Evolutionary conservation across 2,888 invertebrate genomes (phyloP).

Genomic region (Synergus umbraculus): DNA sequence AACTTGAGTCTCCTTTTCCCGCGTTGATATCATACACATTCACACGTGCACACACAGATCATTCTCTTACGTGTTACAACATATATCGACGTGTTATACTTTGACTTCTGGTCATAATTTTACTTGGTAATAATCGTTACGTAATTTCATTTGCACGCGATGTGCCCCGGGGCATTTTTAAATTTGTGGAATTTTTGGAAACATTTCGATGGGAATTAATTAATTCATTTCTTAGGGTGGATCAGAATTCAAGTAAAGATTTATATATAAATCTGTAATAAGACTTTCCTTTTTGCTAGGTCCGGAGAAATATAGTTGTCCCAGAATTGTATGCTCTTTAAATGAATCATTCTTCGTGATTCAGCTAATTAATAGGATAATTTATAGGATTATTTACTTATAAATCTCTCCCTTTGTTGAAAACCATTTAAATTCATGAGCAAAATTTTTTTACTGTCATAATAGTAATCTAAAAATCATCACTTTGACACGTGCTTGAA

Average conservation of each 20-base stretch:
- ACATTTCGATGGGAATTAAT: not conserved
- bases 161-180: not conserved
- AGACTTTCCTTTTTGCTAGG: not conserved
- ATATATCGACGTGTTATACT: slow-evolving; percentile 41
- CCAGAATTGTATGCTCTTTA: not conserved
- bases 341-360: not conserved
- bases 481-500: not conserved
- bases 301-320: not conserved
- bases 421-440: not conserved
- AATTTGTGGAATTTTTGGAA: not conserved
- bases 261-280: not conserved
- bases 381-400: not conserved
- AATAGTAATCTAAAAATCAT: not conserved
- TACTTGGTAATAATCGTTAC: slow-evolving; percentile 49
- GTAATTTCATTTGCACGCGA: slow-evolving; percentile 19
- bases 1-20: slow-evolving; percentile 28
- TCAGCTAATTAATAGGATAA: not conserved
- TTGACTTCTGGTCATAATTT: slow-evolving; percentile 42
- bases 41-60: slow-evolving; percentile 30
- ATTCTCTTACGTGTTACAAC: slow-evolving; percentile 34
- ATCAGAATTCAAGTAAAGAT: not conserved
- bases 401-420: too few relatives aligned
- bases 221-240: not conserved
- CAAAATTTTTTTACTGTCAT: not conserved
- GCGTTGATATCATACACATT: slow-evolving; percentile 38